phyloP scores from a whole-genome alignment of 1,140 invertebrate genomes.

The Hycleus phaleratus region DNA sequence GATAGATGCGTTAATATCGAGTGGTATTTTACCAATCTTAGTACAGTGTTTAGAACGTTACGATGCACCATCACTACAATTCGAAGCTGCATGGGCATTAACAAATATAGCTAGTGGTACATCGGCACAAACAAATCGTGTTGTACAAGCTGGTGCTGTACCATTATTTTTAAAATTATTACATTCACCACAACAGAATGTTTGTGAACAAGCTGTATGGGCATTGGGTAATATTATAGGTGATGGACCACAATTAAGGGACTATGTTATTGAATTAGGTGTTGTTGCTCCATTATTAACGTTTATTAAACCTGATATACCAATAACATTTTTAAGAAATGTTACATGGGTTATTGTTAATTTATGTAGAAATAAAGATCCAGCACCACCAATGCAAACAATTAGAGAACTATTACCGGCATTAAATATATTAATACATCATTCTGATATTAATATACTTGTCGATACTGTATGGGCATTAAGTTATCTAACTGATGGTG shows the following conservation, averaged over 20 bases:
- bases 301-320: conserved; percentile 90
- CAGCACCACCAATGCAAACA: conserved; percentile 76
- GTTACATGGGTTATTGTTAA: conserved; percentile 99
- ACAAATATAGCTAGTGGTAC: conserved; percentile 99
- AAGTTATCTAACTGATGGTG: conserved; percentile 96
- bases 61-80: conserved; percentile 89
- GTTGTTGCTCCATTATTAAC: conserved; percentile 81
- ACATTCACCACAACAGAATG: conserved; percentile 89
- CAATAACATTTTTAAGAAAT: conserved; percentile 86
- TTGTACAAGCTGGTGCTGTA: conserved; percentile 90
- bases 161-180: conserved; percentile 89
- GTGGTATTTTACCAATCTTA: conserved; percentile 89
- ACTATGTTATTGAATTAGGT: conserved; percentile 86
- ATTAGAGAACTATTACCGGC: conserved; percentile 93
- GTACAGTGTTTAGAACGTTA: conserved; percentile 81
- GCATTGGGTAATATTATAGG: conserved; percentile 91
- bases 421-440: conserved; percentile 87
- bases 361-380: conserved; percentile 93
- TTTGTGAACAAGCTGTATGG: conserved; percentile 99
- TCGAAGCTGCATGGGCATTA: conserved; percentile 98
- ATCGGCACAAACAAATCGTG: conserved; percentile 90
- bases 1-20: conserved; percentile 92
- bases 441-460: conserved; percentile 92
- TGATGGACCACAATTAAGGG: conserved; percentile 82
- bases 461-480: conserved; percentile 99